Base-by-base conservation (phyloP, 2,888 invertebrate genomes). In the Baronia brevicornis region DNA sequence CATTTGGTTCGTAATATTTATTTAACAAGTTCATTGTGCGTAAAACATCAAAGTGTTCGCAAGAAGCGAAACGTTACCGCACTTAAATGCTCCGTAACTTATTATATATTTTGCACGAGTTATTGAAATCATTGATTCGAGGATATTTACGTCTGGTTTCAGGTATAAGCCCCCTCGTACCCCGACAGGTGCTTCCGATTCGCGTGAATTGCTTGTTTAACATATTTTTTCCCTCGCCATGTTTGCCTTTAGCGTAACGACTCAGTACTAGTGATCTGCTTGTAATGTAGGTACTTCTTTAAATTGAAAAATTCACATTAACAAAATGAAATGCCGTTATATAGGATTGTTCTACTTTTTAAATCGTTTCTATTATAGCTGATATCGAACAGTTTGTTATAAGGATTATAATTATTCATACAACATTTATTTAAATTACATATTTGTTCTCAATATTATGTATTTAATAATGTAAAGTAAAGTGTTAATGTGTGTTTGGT, bases 131-230 rank as follows among this genome's bases (percentile, higher is more conserved):
- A 25, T 29, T 32, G 36, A 24, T 29, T 22, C 27, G 25, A 8
- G 36, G 27, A 24, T 19, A 39, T 36, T 55, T 47, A 52, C 63
- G 63, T 51, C 41, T 31, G 47, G 37, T 38, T 47, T 32, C 27
- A 32, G 23, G 40, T 52, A 67, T 72, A 54, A 41, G 23, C 15
- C 41, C 41, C 51, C 38, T 36, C 44, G 46, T 35, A 48, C 51
- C 56, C 61, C 61, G 69, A 67, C 72, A 75, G 70, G 63, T 69
- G 63, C 59, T 68, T 60, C 54, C 61, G 67, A 66, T 67, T 64
- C 60, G 55, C 65, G 67, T 51, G 68, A 75, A 74, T 74, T 68
- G 75, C 75, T 77, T 78, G 74, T 73, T 77, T 72, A 71, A 72
- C 74, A 77, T 77, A 75, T 77, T 73, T 75, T 72, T 70, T 64